Conservation (phyloP, 2,888 invertebrate species). For the Apantesis nais region DNA sequence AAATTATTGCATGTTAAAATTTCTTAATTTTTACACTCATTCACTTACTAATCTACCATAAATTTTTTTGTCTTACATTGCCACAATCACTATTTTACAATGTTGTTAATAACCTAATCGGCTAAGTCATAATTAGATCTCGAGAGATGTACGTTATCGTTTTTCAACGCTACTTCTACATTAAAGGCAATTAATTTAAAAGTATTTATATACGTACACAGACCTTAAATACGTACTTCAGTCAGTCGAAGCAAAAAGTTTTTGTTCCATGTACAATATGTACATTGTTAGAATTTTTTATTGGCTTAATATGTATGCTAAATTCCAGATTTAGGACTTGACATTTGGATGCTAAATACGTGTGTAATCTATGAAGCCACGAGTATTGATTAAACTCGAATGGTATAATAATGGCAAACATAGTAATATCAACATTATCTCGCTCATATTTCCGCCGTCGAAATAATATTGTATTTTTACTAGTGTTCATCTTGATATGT, state of each 20-base stretch:
- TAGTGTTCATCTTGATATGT: constrained; percentile 60
- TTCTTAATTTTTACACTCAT: no score
- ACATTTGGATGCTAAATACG: not conserved
- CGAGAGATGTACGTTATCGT: no score
- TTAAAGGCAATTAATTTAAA: no score
- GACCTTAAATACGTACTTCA: no score
- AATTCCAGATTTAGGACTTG: not conserved
- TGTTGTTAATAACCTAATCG: no score
- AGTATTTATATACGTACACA: no score
- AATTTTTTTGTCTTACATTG: no score
- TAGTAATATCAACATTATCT: constrained; percentile 19
- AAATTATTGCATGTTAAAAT: no score
- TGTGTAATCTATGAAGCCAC: constrained; percentile 42
- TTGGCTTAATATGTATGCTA: not conserved
- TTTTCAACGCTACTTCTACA: no score
- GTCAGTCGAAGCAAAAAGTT: not conserved
- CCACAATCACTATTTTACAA: no score
- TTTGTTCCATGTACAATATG: not conserved
- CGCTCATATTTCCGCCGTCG: constrained; percentile 29
- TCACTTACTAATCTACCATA: no score
- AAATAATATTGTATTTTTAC: constrained; percentile 51
- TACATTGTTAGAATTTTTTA: not conserved
- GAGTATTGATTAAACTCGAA: constrained; percentile 21
- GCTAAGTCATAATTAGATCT: no score
- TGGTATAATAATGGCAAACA: constrained; percentile 23